These are phyloP conservation scores for Athalia rosae DNA, from an alignment of 2,888 invertebrate genomes.

Conservation along the genomic window DNA sequence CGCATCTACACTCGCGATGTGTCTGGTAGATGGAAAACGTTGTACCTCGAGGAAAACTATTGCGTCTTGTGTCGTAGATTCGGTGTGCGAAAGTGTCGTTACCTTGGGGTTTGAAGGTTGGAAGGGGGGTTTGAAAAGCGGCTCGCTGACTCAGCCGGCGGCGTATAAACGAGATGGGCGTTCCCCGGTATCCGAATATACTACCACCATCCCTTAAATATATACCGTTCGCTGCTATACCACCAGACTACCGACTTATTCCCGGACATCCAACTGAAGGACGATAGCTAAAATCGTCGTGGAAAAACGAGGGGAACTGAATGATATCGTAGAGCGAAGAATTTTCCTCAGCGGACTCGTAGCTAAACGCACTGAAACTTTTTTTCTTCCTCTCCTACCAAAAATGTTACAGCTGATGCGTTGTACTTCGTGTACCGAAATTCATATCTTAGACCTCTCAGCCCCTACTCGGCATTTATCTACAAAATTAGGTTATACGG, in stretches of 20 bases:
- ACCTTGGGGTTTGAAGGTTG: conserved; percentile 51
- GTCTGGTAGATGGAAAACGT: neutral
- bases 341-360: conserved; percentile 46
- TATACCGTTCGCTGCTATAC: conserved; percentile 33
- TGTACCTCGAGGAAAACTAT: conserved; percentile 13
- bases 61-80: conserved; percentile 55
- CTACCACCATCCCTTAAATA: conserved; percentile 66
- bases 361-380: conserved; percentile 50
- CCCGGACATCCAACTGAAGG: conserved; percentile 6
- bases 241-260: neutral
- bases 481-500: conserved; percentile 67
- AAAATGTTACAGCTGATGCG: neutral
- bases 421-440: neutral
- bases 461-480: conserved; percentile 67
- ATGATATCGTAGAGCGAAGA: neutral
- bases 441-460: conserved; percentile 61
- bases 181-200: conserved; percentile 66
- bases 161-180: conserved; percentile 70
- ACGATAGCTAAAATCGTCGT: neutral
- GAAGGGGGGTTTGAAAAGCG: conserved; percentile 46
- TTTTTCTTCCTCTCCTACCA: conserved; percentile 31
- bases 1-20: no score
- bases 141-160: conserved; percentile 65
- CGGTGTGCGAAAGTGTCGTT: conserved; percentile 59
- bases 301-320: neutral